phyloP scores from a whole-genome alignment of 2,888 invertebrate species.

The Nomada ruficornis region DNA sequence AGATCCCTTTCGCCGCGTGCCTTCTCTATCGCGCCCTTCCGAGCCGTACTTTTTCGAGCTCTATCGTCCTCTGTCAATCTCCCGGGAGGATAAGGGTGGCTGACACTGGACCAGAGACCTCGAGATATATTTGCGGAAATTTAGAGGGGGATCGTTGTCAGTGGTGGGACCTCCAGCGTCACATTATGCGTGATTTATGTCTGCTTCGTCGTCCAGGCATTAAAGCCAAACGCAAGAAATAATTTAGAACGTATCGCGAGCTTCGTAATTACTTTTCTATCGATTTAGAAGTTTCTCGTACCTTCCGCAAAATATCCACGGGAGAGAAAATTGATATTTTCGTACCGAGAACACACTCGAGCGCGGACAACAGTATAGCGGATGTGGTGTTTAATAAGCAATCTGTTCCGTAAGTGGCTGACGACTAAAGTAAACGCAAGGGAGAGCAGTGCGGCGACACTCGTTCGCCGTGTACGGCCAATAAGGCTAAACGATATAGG shows the following conservation, averaged over 20 bases:
- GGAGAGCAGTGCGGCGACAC: no score
- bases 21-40: background rate
- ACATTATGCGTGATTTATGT: slow-evolving; percentile 3
- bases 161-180: background rate
- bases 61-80: slow-evolving; percentile 19
- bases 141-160: slow-evolving; percentile 8
- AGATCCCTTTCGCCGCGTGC: background rate
- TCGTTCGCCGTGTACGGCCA: slow-evolving; percentile 22
- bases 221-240: background rate
- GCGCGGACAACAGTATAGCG: no score
- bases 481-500: slow-evolving; percentile 26
- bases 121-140: slow-evolving; percentile 20
- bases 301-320: no score
- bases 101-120: background rate
- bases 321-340: no score
- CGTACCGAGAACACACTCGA: no score
- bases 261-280: background rate
- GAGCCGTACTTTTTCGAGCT: slow-evolving; percentile 6
- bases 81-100: background rate
- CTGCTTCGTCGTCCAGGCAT: no score
- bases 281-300: no score
- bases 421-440: no score
- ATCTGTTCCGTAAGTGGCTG: no score
- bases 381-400: no score
- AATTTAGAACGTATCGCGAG: background rate